Evolutionary conservation across 2,888 invertebrate genomes (phyloP).

Genomic region (Macropis europaea): DNA sequence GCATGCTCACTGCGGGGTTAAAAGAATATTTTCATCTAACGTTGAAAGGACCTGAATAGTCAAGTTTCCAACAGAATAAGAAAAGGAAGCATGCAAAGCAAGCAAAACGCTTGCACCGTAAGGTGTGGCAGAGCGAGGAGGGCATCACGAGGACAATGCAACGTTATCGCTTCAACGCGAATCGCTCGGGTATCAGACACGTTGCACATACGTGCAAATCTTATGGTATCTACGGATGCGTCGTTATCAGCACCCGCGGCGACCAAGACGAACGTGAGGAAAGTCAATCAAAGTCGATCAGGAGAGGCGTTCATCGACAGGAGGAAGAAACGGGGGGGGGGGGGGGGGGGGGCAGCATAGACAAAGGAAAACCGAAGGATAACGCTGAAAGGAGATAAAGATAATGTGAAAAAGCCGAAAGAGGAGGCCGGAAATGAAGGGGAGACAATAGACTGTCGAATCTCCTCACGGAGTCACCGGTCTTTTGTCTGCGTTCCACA

Average conservation of each 20-base stretch:
- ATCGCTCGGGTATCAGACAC: slow-evolving; percentile 50
- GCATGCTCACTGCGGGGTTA: too few relatives aligned
- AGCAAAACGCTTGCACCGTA: too few relatives aligned
- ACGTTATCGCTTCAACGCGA: slow-evolving; percentile 20
- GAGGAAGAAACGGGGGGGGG: background rate
- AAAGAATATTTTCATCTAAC: too few relatives aligned
- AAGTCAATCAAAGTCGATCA: slow-evolving; percentile 13
- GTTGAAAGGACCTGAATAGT: too few relatives aligned
- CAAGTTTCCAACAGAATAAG: too few relatives aligned
- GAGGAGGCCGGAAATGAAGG: slow-evolving; percentile 37
- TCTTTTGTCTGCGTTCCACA: slow-evolving; percentile 35
- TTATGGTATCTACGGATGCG: slow-evolving; percentile 48
- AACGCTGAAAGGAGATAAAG: slow-evolving; percentile 23
- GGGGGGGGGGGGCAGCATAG: background rate
- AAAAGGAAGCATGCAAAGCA: too few relatives aligned
- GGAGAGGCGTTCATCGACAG: background rate
- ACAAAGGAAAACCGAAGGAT: slow-evolving; percentile 10
- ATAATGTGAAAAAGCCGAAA: slow-evolving; percentile 20
- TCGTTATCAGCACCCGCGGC: slow-evolving; percentile 55
- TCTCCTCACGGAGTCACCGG: slow-evolving; percentile 17
- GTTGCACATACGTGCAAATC: slow-evolving; percentile 57
- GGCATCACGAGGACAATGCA: slow-evolving; percentile 3
- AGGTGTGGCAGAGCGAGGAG: too few relatives aligned
- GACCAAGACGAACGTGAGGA: slow-evolving; percentile 12
- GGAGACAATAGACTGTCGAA: slow-evolving; percentile 46